Base-by-base conservation (phyloP, 2,797 vertebrate species). In the Hippocampus kuda region DNA sequence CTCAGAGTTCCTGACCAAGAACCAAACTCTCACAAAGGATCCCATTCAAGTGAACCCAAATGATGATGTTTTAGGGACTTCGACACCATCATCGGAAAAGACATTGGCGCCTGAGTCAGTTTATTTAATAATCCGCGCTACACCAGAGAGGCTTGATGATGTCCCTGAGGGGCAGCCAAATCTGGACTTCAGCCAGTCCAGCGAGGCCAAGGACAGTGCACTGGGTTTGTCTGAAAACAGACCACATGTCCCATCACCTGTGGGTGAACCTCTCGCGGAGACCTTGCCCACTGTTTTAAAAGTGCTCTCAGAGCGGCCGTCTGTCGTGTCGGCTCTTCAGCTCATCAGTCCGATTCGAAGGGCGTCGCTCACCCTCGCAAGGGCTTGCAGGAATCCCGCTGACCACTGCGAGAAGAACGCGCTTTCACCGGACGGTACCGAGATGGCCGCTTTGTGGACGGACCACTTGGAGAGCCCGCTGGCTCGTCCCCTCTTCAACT, bases 401-500 rank as follows among this genome's bases (percentile, higher is more conserved):
- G 75, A 83, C 0, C 67, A 79, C 53, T 70, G 70, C 34, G 84
- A 85, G 44, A 84, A 75, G 60, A 79, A 57, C 22, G 20, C 72
- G 2, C 7, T 77, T 4, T 62, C 65, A 51, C 80, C 78, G 2
- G 54, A 49, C 27, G 67, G 74, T 1, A 0, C 44, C 0, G 46
- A 81, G 41, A 30, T 59, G 0, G 48, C 62, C 30, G 65, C 70
- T 20, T 72, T 89, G 30, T 89, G 83, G 80, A 57, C 41, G 1
- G 87, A 81, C n/a, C 65, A 74, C 26, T 68, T 89, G 3, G 87
- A 90, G 51, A 90, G 87, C 77, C 89, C 90, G 2, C 79, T 91
- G 70, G 83, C 87, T 16, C 65, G 5, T 13, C 91, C 91, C 34
- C 80, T 85, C 62, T 82, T 93, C 18, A 92, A 88, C 79, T 93